Base-by-base conservation (phyloP, 2,888 invertebrate species). In the Pristionchus maxplancki region DNA sequence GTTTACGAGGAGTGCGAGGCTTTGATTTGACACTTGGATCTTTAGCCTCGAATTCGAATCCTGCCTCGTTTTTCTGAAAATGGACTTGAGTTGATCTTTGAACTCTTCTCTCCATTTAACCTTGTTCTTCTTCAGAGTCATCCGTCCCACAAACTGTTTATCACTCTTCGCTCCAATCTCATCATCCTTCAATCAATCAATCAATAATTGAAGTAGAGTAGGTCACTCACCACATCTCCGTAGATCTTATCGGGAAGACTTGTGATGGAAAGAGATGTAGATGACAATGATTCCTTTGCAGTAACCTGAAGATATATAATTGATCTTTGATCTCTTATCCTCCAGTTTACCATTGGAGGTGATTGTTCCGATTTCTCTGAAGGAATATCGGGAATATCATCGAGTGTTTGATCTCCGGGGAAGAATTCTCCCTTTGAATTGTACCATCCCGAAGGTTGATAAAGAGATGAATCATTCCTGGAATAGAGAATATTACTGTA, bases 131-230 rank as follows among this genome's bases (percentile, higher is more conserved):
- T 83, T 83, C 28, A 83, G 34, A 50, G 53, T 53, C 82, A 53
- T 53, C 11, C 37, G 9, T 44, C 50, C 50, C 31, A 83, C 53
- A 34, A 83, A 53, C 53, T 53, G 37, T 50, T 83, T 83, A 24
- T 83, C 82, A 34, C 82, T 53, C 37, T 83, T 83, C 50, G 82
- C 82, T 53, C 82, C 82, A 31, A 83, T 24, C 34, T 83, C 53
- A 50, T 53, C 53, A 20, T 53, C 82, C 50, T 83, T 28, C 82
- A 83, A 53, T 83, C 82, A 53, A 53, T 83, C 53, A 53, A 34
- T 78, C 24, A 1, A 48, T 44, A 5, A 13, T 31, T 34, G 15
- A 44, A n/a, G 11, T 20, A 71, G 34, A 28, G 53, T 53, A 53
- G 34, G 15, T 34, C 82, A 34, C 50, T 53, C 15, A 44, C 53